A percentile compares a stretch with the other conserved stretches of the same genome.
Conservation (phyloP, 2,888 invertebrate species). For the Gastracanthus pulcherrimus region DNA sequence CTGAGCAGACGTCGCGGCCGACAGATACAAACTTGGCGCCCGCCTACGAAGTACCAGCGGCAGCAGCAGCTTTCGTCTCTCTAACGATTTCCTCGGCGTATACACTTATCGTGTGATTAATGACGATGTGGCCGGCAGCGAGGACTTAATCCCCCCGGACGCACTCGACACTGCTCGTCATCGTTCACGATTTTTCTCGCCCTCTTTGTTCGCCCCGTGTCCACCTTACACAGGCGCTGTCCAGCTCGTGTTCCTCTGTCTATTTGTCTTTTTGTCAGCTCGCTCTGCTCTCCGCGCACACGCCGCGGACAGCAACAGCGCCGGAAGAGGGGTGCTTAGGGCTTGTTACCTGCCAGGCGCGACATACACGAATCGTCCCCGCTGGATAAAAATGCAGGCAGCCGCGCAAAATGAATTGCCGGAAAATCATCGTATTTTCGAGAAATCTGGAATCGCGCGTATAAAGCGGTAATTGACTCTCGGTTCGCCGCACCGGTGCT, state of each 20-base stretch:
- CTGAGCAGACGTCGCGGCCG: conserved; percentile 40
- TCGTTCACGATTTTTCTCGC: conserved; percentile 39
- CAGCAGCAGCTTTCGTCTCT: conserved; percentile 17
- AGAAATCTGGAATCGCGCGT: background rate
- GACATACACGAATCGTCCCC: background rate
- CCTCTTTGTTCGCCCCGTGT: background rate
- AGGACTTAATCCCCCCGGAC: conserved; percentile 67
- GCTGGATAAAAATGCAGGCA: background rate
- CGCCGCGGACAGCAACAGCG: background rate
- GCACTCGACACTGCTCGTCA: conserved; percentile 30
- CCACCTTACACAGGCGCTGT: background rate
- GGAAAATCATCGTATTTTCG: background rate
- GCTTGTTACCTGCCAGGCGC: conserved; percentile 8
- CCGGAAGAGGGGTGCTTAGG: background rate
- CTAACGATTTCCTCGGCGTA: conserved; percentile 31
- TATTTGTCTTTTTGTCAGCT: conserved; percentile 48
- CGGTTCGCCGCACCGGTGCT: background rate
- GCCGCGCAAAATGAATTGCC: background rate
- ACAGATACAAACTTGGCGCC: conserved; percentile 58
- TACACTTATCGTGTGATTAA: conserved; percentile 67
- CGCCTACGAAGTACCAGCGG: conserved; percentile 54
- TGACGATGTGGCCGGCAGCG: conserved; percentile 63
- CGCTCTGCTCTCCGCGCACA: background rate
- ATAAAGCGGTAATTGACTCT: background rate
- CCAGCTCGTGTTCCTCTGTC: background rate